A percentile compares a stretch with the other conserved stretches of the same genome.
Conservation (phyloP, 2,797 vertebrate genomes). For the Enoplosus armatus region DNA sequence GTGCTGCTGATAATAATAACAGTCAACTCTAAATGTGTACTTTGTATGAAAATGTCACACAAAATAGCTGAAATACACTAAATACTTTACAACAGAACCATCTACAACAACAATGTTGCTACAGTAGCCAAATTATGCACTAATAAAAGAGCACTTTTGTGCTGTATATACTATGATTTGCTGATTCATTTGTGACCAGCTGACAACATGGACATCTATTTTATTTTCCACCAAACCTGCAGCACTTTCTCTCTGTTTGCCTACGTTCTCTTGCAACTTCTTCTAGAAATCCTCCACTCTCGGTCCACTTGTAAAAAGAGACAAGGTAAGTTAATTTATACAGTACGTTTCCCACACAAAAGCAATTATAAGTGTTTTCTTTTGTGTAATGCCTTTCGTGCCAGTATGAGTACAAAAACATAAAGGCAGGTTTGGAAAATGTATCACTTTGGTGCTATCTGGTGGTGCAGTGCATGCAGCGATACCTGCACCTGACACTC, state of each 20-base stretch:
- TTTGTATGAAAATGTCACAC: background rate
- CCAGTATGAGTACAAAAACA: background rate
- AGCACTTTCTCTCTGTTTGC: background rate
- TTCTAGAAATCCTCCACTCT: slow-evolving; percentile 57
- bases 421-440: background rate
- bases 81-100: too few species aligned
- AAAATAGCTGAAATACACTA: background rate
- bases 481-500: background rate
- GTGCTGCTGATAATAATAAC: background rate
- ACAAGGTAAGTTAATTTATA: background rate
- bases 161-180: background rate
- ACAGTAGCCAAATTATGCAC: too few species aligned
- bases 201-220: background rate
- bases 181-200: background rate
- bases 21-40: background rate
- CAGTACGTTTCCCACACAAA: background rate
- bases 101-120: too few species aligned
- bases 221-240: background rate
- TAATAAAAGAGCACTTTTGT: too few species aligned
- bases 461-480: too few species aligned
- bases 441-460: background rate
- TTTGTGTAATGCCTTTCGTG: background rate
- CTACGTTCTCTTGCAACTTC: slow-evolving; percentile 57
- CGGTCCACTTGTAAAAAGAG: slow-evolving; percentile 65
- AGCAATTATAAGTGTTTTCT: background rate